A percentile compares a stretch with the other conserved stretches of the same genome.
Conservation (phyloP, 2,888 invertebrate species). For the Tiphia femorata region DNA sequence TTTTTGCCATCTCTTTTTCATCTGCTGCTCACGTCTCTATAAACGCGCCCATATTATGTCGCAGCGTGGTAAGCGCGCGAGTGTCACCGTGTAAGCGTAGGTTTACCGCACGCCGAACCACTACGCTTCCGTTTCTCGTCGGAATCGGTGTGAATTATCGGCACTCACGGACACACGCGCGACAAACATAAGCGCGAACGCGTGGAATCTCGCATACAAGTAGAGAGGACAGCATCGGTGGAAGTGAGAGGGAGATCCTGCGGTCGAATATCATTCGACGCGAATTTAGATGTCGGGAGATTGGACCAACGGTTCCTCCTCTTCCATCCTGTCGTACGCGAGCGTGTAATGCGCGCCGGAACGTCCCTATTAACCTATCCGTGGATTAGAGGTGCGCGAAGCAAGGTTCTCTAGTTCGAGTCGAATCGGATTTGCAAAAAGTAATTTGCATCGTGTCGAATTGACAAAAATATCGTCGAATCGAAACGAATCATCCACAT, state of each 20-base stretch:
- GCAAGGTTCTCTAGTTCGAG: no score
- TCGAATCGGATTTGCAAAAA: no score
- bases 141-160: background rate
- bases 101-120: background rate
- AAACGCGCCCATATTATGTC: no score
- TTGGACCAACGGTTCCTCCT: slow-evolving; percentile 24
- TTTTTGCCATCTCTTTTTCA: slow-evolving; percentile 5
- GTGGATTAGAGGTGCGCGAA: no score
- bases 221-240: no score
- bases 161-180: no score
- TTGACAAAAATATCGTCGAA: no score
- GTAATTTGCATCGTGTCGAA: no score
- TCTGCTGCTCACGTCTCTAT: slow-evolving; percentile 7
- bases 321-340: slow-evolving; percentile 3
- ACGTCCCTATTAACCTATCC: no score
- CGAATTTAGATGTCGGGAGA: slow-evolving; percentile 49
- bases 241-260: slow-evolving; percentile 12
- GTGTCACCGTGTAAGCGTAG: slow-evolving; percentile 8
- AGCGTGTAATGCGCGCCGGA: slow-evolving; percentile 5
- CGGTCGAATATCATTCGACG: slow-evolving; percentile 43
- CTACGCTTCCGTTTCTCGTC: background rate
- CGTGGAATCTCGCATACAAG: no score
- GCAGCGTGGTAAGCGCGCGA: background rate
- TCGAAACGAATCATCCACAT: no score
- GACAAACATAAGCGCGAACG: no score